These are phyloP conservation scores for Petrophora chlorosata DNA, from an alignment of 2,888 invertebrate species.

Conservation along the genomic window DNA sequence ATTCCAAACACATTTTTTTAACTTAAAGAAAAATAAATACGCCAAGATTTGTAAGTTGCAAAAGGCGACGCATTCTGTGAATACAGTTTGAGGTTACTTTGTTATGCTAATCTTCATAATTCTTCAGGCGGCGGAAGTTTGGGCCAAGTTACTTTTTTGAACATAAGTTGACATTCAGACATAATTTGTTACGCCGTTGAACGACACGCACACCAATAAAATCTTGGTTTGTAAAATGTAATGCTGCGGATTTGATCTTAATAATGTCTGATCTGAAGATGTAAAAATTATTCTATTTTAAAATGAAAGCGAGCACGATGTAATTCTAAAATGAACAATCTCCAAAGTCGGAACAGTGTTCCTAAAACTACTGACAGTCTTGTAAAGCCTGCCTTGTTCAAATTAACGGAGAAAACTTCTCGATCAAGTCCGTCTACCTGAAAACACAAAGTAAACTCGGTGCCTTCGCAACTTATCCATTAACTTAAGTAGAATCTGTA, in stretches of 20 bases:
- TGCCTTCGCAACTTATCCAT: conserved; percentile 82
- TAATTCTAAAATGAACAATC: conserved; percentile 52
- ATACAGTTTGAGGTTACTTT: conserved; percentile 78
- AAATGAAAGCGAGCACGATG: conserved; percentile 9
- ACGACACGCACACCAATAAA: conserved; percentile 55
- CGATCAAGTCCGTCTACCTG: conserved; percentile 82
- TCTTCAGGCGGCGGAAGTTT: conserved; percentile 77
- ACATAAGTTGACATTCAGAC: conserved; percentile 78
- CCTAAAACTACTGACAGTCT: conserved; percentile 70
- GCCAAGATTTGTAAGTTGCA: conserved; percentile 60
- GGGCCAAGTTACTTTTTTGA: conserved; percentile 73
- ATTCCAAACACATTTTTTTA: conserved; percentile 5
- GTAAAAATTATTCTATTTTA: too few species aligned
- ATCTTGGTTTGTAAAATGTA: too few species aligned
- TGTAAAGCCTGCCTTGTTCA: conserved; percentile 78
- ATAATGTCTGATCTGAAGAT: too few species aligned
- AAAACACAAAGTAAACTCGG: conserved; percentile 82
- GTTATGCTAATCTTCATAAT: conserved; percentile 83
- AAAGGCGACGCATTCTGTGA: conserved; percentile 71
- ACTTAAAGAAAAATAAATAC: conserved; percentile 43
- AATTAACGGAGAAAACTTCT: conserved; percentile 82
- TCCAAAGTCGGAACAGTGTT: conserved; percentile 45
- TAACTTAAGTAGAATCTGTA: conserved; percentile 83
- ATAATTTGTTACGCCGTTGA: conserved; percentile 73
- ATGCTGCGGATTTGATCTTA: too few species aligned